Conservation (phyloP, 1,140 invertebrate genomes). For the Leptinotarsa texana region DNA sequence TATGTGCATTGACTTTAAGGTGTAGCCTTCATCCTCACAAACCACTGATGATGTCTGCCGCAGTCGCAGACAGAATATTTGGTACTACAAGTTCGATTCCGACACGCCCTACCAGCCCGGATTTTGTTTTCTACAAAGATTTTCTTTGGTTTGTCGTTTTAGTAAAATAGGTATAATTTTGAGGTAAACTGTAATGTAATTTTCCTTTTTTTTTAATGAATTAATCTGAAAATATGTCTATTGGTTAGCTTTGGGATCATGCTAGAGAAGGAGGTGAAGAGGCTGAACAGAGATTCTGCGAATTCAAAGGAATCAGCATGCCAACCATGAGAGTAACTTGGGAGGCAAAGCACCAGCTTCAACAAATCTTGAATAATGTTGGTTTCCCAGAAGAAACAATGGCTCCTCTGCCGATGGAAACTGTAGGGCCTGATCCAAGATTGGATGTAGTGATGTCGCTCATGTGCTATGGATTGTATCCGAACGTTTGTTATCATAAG, state of each 20-base stretch:
- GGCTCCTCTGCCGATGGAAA: slow-evolving; percentile 73
- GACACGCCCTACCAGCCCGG: too few relatives aligned
- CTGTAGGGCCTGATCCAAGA: slow-evolving; percentile 74
- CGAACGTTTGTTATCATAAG: slow-evolving; percentile 95
- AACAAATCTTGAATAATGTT: slow-evolving; percentile 76
- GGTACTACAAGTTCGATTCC: too few relatives aligned
- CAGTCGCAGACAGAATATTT: too few relatives aligned
- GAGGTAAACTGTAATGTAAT: slow-evolving; percentile 13
- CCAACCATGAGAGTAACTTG: slow-evolving; percentile 87
- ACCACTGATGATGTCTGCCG: too few relatives aligned
- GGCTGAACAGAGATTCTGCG: slow-evolving; percentile 84
- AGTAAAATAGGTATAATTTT: too few relatives aligned
- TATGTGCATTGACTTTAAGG: too few relatives aligned
- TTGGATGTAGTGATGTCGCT: slow-evolving; percentile 86
- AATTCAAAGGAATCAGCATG: slow-evolving; percentile 84
- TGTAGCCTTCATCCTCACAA: too few relatives aligned
- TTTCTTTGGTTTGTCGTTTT: background rate
- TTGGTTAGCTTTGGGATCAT: slow-evolving; percentile 75
- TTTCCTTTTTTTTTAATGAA: too few relatives aligned
- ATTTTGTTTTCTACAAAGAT: too few relatives aligned
- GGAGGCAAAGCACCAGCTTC: slow-evolving; percentile 91
- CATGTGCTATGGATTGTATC: slow-evolving; percentile 90
- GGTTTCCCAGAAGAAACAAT: slow-evolving; percentile 92
- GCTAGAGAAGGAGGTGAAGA: slow-evolving; percentile 76
- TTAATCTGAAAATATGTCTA: background rate